Conservation (phyloP, 2,888 invertebrate genomes). For the Endomychus coccineus region DNA sequence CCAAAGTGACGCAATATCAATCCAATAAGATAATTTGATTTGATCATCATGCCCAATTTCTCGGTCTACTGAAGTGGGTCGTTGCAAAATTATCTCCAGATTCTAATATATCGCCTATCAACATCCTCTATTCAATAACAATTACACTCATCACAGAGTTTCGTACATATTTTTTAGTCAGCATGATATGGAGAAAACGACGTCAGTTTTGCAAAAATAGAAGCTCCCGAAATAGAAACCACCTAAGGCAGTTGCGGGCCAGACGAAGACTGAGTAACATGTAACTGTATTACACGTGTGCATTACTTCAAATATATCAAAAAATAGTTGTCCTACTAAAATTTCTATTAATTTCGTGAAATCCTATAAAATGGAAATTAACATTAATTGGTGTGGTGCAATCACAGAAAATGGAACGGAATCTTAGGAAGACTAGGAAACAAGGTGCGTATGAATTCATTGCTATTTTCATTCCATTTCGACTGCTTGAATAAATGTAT, state of each 20-base stretch:
- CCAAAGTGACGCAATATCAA: too few relatives aligned
- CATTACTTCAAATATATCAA: constrained; percentile 24
- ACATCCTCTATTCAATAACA: too few relatives aligned
- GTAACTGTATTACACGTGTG: constrained; percentile 34
- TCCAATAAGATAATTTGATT: too few relatives aligned
- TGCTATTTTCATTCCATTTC: too few relatives aligned
- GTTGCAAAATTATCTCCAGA: too few relatives aligned
- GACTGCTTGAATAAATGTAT: too few relatives aligned
- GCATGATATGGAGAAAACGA: constrained; percentile 7
- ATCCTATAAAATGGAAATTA: constrained; percentile 15
- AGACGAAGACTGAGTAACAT: constrained; percentile 33
- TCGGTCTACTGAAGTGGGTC: too few relatives aligned
- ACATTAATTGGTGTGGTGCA: constrained; percentile 7
- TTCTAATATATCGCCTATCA: too few relatives aligned
- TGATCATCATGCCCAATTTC: too few relatives aligned
- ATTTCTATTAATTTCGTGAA: neutral
- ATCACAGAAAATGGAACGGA: constrained; percentile 17
- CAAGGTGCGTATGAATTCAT: too few relatives aligned
- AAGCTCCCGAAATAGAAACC: constrained; percentile 30
- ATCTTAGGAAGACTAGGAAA: constrained; percentile 18
- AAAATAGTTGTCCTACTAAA: constrained; percentile 13
- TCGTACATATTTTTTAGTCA: neutral
- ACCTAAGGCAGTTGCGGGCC: constrained; percentile 32
- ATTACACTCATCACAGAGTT: too few relatives aligned
- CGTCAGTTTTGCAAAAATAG: constrained; percentile 39